phyloP scores from a whole-genome alignment of 2,797 vertebrate species.

The Coregonus sp. region DNA sequence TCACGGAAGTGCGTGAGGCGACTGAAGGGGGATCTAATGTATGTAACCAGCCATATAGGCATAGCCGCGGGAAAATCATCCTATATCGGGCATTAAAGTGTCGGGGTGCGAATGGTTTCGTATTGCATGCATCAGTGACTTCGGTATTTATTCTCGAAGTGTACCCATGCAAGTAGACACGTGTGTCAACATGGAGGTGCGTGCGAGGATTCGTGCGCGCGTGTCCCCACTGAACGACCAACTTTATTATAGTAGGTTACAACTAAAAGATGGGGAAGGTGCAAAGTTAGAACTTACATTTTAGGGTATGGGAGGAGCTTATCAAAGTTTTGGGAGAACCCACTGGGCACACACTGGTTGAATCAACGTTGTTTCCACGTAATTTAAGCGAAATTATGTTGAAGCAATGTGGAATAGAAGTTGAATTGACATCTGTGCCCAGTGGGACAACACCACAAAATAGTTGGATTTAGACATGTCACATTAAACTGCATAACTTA shows the following conservation, averaged over 20 bases:
- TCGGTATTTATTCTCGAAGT: slow-evolving; percentile 56
- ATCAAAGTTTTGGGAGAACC: background rate
- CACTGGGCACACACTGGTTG: no score
- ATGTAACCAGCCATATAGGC: slow-evolving; percentile 36
- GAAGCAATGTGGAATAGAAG: background rate
- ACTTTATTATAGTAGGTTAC: background rate
- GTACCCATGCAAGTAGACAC: slow-evolving; percentile 38
- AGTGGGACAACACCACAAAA: slow-evolving; percentile 14
- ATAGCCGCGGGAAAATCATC: slow-evolving; percentile 61
- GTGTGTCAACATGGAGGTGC: background rate
- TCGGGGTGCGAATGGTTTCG: slow-evolving; percentile 79
- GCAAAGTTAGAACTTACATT: background rate
- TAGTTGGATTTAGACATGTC: slow-evolving; percentile 26
- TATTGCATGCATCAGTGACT: slow-evolving; percentile 70
- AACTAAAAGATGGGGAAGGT: background rate
- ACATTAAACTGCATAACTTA: slow-evolving; percentile 20
- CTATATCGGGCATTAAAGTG: slow-evolving; percentile 73
- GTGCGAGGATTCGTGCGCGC: background rate
- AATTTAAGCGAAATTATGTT: no score
- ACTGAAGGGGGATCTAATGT: slow-evolving; percentile 33
- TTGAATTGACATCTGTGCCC: background rate
- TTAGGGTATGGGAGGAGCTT: background rate
- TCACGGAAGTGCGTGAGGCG: slow-evolving; percentile 18
- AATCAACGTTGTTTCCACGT: no score
- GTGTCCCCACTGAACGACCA: background rate